phyloP scores from a whole-genome alignment of 2,797 vertebrate species.

The Oceanodroma leucorhoa region DNA sequence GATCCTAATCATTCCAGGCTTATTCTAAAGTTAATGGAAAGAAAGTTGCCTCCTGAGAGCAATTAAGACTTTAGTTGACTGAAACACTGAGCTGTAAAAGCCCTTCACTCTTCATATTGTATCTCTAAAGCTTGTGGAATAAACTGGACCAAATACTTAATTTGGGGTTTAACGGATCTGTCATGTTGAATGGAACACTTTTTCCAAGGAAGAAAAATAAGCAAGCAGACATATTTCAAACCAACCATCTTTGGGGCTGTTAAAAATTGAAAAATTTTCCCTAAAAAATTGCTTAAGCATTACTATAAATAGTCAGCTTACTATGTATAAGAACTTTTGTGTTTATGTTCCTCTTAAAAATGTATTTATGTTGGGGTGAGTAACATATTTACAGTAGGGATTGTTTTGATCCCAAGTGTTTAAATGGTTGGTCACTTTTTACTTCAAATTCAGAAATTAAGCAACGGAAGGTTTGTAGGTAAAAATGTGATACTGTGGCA shows the following conservation, averaged over 20 bases:
- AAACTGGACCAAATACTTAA: conserved; percentile 44
- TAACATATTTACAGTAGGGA: background rate
- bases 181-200: background rate
- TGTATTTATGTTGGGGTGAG: background rate
- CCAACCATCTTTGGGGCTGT: fast-evolving
- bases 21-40: conserved; percentile 35
- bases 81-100: conserved; percentile 22
- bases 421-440: background rate
- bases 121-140: background rate
- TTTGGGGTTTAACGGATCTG: background rate
- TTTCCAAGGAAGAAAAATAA: background rate
- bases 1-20: conserved; percentile 20
- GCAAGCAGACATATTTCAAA: background rate
- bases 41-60: conserved; percentile 20
- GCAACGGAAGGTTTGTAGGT: background rate
- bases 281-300: background rate
- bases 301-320: background rate
- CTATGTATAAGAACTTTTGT: background rate
- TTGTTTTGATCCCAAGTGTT: background rate
- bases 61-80: conserved; percentile 22
- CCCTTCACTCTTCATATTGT: background rate
- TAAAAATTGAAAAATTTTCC: background rate
- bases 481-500: background rate
- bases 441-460: background rate
- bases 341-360: background rate